These are phyloP conservation scores for Erpobdella octoculata DNA, from an alignment of 2,888 invertebrate genomes.

Conservation along the genomic window DNA sequence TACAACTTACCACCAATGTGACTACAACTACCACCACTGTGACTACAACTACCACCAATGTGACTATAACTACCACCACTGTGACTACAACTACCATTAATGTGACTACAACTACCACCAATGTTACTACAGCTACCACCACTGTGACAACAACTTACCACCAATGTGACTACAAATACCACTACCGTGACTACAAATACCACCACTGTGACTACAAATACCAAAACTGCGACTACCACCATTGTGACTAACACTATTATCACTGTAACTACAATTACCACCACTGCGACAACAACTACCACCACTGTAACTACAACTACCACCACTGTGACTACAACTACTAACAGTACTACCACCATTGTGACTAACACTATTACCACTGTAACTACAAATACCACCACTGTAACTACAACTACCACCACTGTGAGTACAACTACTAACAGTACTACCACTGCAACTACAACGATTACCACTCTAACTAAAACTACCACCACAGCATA, in stretches of 20 bases:
- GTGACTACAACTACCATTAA: background rate
- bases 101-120: background rate
- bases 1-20: background rate
- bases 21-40: background rate
- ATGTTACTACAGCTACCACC: background rate
- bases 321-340: background rate
- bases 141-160: background rate
- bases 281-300: too few relatives aligned
- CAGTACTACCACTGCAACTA: background rate
- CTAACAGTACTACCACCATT: background rate
- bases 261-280: background rate
- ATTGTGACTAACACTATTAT: background rate
- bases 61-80: background rate
- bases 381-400: background rate
- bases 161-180: background rate
- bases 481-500: background rate
- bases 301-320: background rate
- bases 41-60: background rate
- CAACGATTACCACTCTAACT: too few relatives aligned
- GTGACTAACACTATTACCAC: background rate
- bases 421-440: background rate
- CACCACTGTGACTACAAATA: background rate
- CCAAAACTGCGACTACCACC: background rate
- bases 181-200: background rate
- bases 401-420: background rate